Evolutionary conservation across 2,888 invertebrate genomes (phyloP).

Genomic region (Aspidiotus rigidus): DNA sequence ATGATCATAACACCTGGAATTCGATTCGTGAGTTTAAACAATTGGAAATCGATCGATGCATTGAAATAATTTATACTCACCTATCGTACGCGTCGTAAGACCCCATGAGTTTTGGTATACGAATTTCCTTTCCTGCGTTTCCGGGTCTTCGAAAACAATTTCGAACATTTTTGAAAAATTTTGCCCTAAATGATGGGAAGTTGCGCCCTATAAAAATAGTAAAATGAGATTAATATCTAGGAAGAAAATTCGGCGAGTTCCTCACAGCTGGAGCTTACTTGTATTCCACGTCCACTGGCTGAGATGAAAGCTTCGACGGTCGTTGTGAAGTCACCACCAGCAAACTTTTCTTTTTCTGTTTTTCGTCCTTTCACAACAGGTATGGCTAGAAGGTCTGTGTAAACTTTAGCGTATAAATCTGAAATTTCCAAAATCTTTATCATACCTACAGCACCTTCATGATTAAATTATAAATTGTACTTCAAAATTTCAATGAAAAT

Average conservation of each 20-base stretch:
- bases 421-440: conserved; percentile 39
- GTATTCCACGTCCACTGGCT: conserved; percentile 87
- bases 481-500: not conserved
- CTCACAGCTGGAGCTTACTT: conserved; percentile 45
- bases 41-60: not conserved
- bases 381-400: conserved; percentile 82
- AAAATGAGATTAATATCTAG: not conserved
- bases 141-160: conserved; percentile 86
- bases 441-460: not conserved
- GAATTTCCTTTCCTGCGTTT: conserved; percentile 74
- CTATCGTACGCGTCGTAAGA: conserved; percentile 90
- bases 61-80: conserved; percentile 43
- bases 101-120: conserved; percentile 99
- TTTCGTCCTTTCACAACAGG: conserved; percentile 93
- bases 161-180: conserved; percentile 99
- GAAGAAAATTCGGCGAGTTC: not conserved
- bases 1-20: conserved; percentile 69
- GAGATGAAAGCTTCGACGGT: conserved; percentile 94
- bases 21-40: not conserved
- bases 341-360: conserved; percentile 98
- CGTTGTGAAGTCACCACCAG: conserved; percentile 93
- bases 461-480: not conserved
- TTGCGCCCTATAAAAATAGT: conserved; percentile 63
- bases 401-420: conserved; percentile 82
- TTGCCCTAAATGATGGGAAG: conserved; percentile 96